Evolutionary conservation across 2,888 invertebrate genomes (phyloP), one percentile per base, ranked within the genome.

Genomic region (Xylophagus ater): DNA sequence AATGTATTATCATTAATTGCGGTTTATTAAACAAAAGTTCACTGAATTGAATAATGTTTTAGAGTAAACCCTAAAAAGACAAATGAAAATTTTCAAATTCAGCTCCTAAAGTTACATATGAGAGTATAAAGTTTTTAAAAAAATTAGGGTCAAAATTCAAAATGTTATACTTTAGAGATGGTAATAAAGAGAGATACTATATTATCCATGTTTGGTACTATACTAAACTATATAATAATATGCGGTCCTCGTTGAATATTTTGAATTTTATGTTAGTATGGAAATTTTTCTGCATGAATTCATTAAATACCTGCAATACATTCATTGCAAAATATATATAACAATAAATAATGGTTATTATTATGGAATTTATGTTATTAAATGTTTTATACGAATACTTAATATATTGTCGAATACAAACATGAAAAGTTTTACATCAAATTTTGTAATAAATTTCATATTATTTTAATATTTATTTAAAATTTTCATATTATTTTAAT

Each of bases 241-340:
- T 30, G 19, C 37, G 15, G 9, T 23, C 23, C 23, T 23, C 30
- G 23, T 31, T 30, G 20, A 24, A 17, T 23, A 23, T 31, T 37
- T 23, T 17, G 31, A 17, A 14, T 30, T 17, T 31, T 30, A 31
- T 17, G 24, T 24, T 30, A 13, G 14, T 31, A 25, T 21, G 24
- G 31, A 31, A 24, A 30, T 40, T 26, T 33, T 29, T 39, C 37
- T 32, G 25, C 33, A 39, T 37, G 39, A 40, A 39, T 36, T 33
- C 28, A 32, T 39, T 39, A 43, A 43, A 40, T 36, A 36, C 36
- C 35, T 36, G 39, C 35, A 43, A 31, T 38, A 38, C 38, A 34
- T 34, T 19, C 15, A 14, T n/a, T 29, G 31, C 30, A 34, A 38
- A 26, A 35, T 26, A 35, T 35, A 26, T 35, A 26, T 30, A n/a